Base-by-base conservation (phyloP, 1,140 invertebrate species). In the Zaprionus vittiger region DNA sequence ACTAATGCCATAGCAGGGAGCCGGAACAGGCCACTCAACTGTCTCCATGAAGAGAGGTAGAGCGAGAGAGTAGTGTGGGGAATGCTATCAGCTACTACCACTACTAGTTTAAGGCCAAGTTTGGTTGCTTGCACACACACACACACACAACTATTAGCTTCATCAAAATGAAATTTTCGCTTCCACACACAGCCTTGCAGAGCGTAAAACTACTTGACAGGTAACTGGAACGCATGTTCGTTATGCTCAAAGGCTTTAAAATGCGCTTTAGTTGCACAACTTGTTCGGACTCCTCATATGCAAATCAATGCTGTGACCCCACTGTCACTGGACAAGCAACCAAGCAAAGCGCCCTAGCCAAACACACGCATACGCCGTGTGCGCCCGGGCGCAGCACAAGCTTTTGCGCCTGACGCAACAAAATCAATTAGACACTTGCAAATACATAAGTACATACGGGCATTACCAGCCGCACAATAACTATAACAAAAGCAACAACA, bases 131-230 rank as follows among this genome's bases (percentile, higher is more conserved):
- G 52, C 69, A 71, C 28, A 65, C 63, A 77, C 54, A 65, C 63
- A 77, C 54, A 79, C 75, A 55, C 15, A 28, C 22, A 17, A 41
- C 24, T 34, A 79, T 79, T 79, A 78, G 84, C 83, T 83, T 81
- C 83, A 87, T 87, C 84, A 87, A 87, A 87, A 87, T 83, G 77
- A 89, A 89, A 87, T 87, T 89, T 89, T 84, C 76, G 69, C 77
- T 73, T 65, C 87, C 83, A 47, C 38, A n/a, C 41, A 17, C 41
- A 17, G n/a, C 59, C 57, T 52, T 12, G 11, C 4, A 52, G 41
- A 9, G n/a, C 41, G 17, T 62, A 63, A 65, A 76, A 75, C 49
- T 63, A 67, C 67, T 77, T 71, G 59, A 28, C 73, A 72, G 80
- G 70, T 83, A 72, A 60, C 37, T 70, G 63, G 66, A 67, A 69